Evolutionary conservation across 2,113 vertebrate species (phyloP).

Genomic region (Acanthisitta chloris): DNA sequence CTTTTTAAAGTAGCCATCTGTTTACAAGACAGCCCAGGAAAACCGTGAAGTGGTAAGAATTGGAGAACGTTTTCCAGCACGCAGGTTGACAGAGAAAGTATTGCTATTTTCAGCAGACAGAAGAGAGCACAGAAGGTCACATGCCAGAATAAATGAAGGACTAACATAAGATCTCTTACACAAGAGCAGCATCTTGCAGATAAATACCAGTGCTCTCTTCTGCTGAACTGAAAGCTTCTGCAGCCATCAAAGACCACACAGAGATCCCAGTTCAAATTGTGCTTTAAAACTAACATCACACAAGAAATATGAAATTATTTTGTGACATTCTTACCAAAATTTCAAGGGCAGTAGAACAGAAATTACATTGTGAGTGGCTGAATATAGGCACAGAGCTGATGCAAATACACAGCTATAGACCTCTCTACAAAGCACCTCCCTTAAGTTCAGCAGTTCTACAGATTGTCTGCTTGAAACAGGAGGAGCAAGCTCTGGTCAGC

Average conservation of each 20-base stretch:
- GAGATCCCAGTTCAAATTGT: neutral
- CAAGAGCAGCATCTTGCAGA: neutral
- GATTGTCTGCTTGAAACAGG: neutral
- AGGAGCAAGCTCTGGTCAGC: neutral
- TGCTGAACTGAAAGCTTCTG: neutral
- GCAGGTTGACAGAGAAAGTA: neutral
- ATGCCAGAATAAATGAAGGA: neutral
- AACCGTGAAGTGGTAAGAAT: neutral
- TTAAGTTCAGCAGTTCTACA: neutral
- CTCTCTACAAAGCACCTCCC: neutral
- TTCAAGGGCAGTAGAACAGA: neutral
- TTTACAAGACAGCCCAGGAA: neutral
- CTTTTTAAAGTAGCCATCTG: neutral
- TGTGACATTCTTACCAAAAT: neutral
- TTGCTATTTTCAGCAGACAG: neutral
- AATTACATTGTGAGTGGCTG: neutral
- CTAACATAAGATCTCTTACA: neutral
- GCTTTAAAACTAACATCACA: neutral
- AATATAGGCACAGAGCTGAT: neutral
- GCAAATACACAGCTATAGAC: neutral
- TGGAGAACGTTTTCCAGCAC: neutral
- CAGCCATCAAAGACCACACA: fast-evolving
- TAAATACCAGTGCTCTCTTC: neutral
- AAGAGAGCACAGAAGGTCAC: neutral
- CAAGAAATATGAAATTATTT: neutral